Percentiles rank a stretch among this genome's conserved stretches.
phyloP scores from a whole-genome alignment of 2,113 vertebrate genomes.

The Lathamus discolor region DNA sequence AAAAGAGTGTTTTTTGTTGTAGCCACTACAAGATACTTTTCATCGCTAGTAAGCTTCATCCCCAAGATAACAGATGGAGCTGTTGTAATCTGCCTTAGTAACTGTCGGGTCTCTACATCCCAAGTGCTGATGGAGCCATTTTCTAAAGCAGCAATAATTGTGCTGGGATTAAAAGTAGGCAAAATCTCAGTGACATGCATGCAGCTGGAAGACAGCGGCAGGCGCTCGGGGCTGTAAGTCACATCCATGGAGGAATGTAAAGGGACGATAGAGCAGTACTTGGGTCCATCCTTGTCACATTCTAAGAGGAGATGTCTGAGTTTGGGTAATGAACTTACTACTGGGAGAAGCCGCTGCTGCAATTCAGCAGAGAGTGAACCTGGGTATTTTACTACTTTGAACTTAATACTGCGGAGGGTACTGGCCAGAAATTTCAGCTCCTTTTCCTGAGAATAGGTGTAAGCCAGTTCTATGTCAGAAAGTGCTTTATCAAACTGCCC shows the following conservation, averaged over 20 bases:
- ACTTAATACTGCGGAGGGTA: constrained; percentile 90
- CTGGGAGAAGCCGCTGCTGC: constrained; percentile 94
- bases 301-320: constrained; percentile 94
- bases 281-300: constrained; percentile 97
- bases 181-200: constrained; percentile 95
- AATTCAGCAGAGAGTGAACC: constrained; percentile 94
- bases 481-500: constrained; percentile 95
- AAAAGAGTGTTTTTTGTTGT: constrained; percentile 97
- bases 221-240: constrained; percentile 92
- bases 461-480: constrained; percentile 91
- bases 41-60: constrained; percentile 89
- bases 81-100: constrained; percentile 93
- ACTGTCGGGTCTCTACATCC: constrained; percentile 92
- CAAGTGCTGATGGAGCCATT: constrained; percentile 97
- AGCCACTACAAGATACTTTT: constrained; percentile 95
- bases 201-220: constrained; percentile 90
- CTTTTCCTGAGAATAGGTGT: constrained; percentile 92
- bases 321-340: constrained; percentile 95
- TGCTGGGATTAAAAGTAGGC: constrained; percentile 91
- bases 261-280: constrained; percentile 98
- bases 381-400: constrained; percentile 89
- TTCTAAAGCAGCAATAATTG: constrained; percentile 91
- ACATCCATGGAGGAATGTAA: constrained; percentile 98
- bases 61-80: constrained; percentile 92
- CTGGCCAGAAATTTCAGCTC: constrained; percentile 94